Evolutionary conservation across 2,888 invertebrate genomes (phyloP).

Genomic region (Timema podura): DNA sequence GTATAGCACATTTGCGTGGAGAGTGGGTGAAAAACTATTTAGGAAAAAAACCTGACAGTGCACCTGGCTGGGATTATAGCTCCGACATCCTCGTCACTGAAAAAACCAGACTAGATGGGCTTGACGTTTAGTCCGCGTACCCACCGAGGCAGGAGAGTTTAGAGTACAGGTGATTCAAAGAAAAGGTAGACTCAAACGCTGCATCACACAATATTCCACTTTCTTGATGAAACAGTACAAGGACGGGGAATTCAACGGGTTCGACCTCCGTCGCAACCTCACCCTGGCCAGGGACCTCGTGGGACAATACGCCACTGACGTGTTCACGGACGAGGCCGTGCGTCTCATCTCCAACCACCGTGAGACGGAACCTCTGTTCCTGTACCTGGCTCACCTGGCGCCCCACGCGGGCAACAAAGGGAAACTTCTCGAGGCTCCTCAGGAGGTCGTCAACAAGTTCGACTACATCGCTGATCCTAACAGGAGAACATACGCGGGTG

Average conservation of each 20-base stretch:
- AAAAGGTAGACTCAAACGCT: no score
- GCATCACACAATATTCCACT: no score
- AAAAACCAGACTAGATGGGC: no score
- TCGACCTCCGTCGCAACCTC: slow-evolving; percentile 46
- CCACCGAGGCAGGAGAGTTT: no score
- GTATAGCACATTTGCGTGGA: no score
- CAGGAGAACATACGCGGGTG: slow-evolving; percentile 70
- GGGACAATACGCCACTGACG: slow-evolving; percentile 48
- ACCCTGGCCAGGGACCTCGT: slow-evolving; percentile 41
- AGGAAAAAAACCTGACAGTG: no score
- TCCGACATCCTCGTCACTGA: no score
- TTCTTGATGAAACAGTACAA: slow-evolving; percentile 28
- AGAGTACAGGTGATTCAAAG: no score
- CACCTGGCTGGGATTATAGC: no score
- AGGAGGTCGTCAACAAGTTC: slow-evolving; percentile 62
- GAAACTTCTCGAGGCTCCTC: slow-evolving; percentile 62
- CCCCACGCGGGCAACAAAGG: slow-evolving; percentile 72
- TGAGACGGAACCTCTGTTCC: slow-evolving; percentile 60
- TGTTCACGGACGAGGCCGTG: slow-evolving; percentile 48
- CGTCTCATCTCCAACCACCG: slow-evolving; percentile 44
- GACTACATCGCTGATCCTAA: slow-evolving; percentile 62
- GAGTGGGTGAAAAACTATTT: no score
- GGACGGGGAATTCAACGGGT: slow-evolving; percentile 40
- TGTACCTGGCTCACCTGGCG: slow-evolving; percentile 75
- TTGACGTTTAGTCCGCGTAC: no score